Evolutionary conservation across 2,888 invertebrate genomes (phyloP), one percentile per base, ranked within the genome.

Genomic region (Tanytarsus gracilentus): DNA sequence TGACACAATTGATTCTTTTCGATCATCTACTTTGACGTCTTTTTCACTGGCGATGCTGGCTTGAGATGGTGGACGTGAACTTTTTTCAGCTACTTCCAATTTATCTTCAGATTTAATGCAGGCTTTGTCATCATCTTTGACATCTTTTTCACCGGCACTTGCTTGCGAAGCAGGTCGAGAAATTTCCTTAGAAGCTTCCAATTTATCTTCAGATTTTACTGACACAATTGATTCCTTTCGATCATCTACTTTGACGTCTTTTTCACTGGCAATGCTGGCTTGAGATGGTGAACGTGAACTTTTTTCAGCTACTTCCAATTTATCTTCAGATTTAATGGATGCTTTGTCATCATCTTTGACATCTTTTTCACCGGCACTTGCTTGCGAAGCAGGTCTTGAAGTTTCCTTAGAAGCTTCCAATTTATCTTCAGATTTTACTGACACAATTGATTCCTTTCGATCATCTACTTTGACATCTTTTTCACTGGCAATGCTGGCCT

Each of bases 51-150:
- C 40, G 49, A 33, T 55, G 50, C 63, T 62, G 1, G 55, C 56
- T 11, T 30, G 51, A 1, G 63, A 65, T 21, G 18, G 51, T n/a
- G 60, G 62, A 6, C 62, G 61, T 0, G 64, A 62, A 40, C 64
- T 63, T 36, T 62, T 62, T 8, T 61, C 62, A 9, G 36, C 2
- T 11, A 14, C 40, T 1, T 51, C 51, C 8, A 29, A 14, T 51
- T 51, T 51, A 27, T 26, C 36, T 53, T 29, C 53, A 1, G 36
- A 39, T 33, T 21, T 14, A 3, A 53, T 16, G 1, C 36, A 53
- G n/a, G 36, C 53, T 23, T 36, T 36, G 25, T 53, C 49, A 49
- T 18, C 36, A 21, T 11, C 16, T 33, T 49, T 50, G 29, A 5
- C 51, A 21, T 5, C 30, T 6, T 40, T 26, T 4, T 27, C 40